Conservation (phyloP, 2,888 invertebrate species). For the Watsonalla cultraria region DNA sequence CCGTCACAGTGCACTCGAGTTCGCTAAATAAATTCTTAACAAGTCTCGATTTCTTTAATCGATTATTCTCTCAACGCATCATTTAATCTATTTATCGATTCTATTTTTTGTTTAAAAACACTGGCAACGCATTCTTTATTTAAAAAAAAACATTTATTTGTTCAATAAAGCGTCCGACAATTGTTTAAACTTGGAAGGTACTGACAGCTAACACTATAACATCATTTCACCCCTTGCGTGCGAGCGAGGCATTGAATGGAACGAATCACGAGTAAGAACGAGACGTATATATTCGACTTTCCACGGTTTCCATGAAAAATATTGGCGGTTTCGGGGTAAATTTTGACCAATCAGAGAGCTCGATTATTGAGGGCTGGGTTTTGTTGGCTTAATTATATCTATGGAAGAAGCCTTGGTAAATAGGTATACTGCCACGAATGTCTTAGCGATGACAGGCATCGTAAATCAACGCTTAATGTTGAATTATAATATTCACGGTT, state of each 20-base stretch:
- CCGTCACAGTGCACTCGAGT: constrained; percentile 23
- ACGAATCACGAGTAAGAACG: constrained; percentile 30
- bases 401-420: constrained; percentile 19
- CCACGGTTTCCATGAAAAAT: constrained; percentile 53
- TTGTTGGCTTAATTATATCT: constrained; percentile 24
- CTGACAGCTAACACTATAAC: constrained; percentile 48
- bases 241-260: constrained; percentile 41
- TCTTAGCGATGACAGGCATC: not conserved
- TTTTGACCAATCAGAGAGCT: constrained; percentile 47
- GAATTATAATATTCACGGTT: not conserved
- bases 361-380: constrained; percentile 25
- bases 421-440: not conserved
- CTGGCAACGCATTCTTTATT: constrained; percentile 22
- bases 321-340: constrained; percentile 40
- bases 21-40: constrained; percentile 15
- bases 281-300: constrained; percentile 47
- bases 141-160: constrained; percentile 31
- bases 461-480: not conserved
- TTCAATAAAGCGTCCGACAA: constrained; percentile 58
- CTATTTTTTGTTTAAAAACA: constrained; percentile 21
- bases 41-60: not conserved
- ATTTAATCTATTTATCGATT: not conserved
- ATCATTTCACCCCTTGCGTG: constrained; percentile 53
- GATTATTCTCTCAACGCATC: not conserved
- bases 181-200: constrained; percentile 64